Evolutionary conservation across 2,797 vertebrate genomes (phyloP), one percentile per base, ranked within the genome.

Genomic region (Pseudomugil gertrudae): DNA sequence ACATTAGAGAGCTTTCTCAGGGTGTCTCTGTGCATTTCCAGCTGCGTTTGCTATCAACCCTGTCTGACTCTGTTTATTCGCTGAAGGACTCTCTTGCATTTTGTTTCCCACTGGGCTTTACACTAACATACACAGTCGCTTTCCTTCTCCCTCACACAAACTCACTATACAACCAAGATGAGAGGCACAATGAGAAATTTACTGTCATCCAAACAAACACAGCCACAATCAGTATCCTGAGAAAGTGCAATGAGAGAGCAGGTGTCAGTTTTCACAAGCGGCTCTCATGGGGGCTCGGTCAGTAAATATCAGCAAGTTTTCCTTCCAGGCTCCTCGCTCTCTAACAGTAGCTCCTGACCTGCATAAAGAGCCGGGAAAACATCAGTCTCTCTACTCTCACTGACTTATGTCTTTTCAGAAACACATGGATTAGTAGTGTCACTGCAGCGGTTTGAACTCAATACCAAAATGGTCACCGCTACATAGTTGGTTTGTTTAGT

Each of bases 221-320:
- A 57, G 19, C 66, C 74, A 89, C 85, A 78, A 80, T 73, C 72
- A 45, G 80, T 75, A 83, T 79, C 86, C 83, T 90, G 89, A 92
- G 92, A 93, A 92, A 91, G 91, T 83, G 87, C 90, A 90, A 85
- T 87, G 89, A 92, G 91, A 90, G 88, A 85, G 85, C 81, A 76
- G 88, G 93, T 93, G 93, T 94, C 89, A 72, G 82, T 93, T 94
- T 93, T 94, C 93, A 89, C 93, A 87, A 84, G 82, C 24, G 5
- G 78, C 65, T 90, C 85, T 90, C 89, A 92, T 79, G 84, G 68
- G 70, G 87, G 90, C 70, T 84, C 64, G 3, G 35, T 65, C 60
- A 45, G 83, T 87, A 91, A 89, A 89, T 17, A 87, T 79, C 74
- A 75, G 72, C 63, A 61, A 1, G 0, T 45, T 76, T 75, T 75